A percentile compares a stretch with the other conserved stretches of the same genome.
phyloP scores from a whole-genome alignment of 1,140 invertebrate species.

The Dendrolimus kikuchii region DNA sequence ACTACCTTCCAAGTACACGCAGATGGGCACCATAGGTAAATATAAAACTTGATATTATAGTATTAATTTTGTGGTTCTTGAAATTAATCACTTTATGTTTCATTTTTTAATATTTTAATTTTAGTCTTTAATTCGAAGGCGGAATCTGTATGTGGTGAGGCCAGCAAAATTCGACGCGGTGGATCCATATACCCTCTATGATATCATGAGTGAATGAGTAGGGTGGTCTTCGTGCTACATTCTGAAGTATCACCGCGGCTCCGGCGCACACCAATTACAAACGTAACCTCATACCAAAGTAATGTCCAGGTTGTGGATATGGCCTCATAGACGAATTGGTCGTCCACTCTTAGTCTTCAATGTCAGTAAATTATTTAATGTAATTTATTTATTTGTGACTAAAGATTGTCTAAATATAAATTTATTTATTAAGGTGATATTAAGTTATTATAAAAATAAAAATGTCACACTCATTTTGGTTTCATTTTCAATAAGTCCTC shows the following conservation, averaged over 20 bases:
- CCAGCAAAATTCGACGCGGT: slow-evolving; percentile 63
- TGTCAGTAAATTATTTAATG: slow-evolving; percentile 65
- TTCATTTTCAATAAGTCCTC: slow-evolving; percentile 28
- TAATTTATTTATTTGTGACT: slow-evolving; percentile 67
- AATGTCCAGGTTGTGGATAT: slow-evolving; percentile 43
- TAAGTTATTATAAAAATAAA: slow-evolving; percentile 45
- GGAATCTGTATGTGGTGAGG: slow-evolving; percentile 75
- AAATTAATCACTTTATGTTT: slow-evolving; percentile 7
- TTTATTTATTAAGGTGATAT: slow-evolving; percentile 54
- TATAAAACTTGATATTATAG: slow-evolving; percentile 1
- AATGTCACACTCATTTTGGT: slow-evolving; percentile 33
- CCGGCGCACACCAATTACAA: too few relatives aligned
- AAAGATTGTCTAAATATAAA: slow-evolving; percentile 55
- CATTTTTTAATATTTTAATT: slow-evolving; percentile 48
- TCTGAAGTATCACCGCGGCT: too few relatives aligned
- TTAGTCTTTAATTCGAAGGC: slow-evolving; percentile 70
- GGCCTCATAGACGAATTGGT: slow-evolving; percentile 32
- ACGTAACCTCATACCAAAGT: slow-evolving; percentile 62
- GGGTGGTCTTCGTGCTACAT: slow-evolving; percentile 69
- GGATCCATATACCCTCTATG: slow-evolving; percentile 74
- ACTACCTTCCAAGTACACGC: slow-evolving; percentile 78
- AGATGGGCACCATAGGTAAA: slow-evolving; percentile 75
- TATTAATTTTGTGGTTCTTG: not conserved
- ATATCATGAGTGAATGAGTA: slow-evolving; percentile 77
- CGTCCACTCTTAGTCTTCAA: slow-evolving; percentile 49